Evolutionary conservation across 2,888 invertebrate species (phyloP).

Genomic region (Diarsia mendica): DNA sequence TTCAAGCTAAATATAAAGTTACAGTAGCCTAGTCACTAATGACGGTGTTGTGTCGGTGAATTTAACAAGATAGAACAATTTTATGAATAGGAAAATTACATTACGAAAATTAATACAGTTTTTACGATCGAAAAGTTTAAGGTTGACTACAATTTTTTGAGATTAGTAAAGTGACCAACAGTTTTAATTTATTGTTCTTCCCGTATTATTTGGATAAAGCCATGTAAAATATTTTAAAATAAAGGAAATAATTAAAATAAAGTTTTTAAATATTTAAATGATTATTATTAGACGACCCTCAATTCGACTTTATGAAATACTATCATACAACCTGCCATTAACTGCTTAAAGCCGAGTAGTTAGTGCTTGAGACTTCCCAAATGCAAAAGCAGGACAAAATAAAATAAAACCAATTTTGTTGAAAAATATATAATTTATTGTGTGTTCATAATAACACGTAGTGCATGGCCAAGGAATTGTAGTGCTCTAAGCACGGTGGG

Average conservation of each 20-base stretch:
- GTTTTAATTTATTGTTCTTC: background rate
- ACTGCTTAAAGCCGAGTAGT: background rate
- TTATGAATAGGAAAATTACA: background rate
- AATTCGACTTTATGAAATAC: background rate
- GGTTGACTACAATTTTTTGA: background rate
- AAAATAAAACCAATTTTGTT: background rate
- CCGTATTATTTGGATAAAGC: constrained; percentile 12
- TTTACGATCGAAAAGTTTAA: background rate
- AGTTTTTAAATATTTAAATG: constrained; percentile 1
- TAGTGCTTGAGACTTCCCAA: background rate
- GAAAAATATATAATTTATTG: constrained; percentile 29
- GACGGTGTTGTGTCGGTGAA: constrained; percentile 13
- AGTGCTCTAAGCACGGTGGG: constrained; percentile 73
- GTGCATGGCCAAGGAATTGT: constrained; percentile 73
- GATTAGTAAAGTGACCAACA: background rate
- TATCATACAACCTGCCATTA: background rate
- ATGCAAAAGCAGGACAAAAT: background rate
- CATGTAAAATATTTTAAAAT: constrained; percentile 30
- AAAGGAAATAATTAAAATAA: constrained; percentile 5
- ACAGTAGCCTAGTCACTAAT: constrained; percentile 53
- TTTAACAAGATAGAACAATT: constrained; percentile 22
- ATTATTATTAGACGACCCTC: background rate
- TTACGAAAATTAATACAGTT: background rate
- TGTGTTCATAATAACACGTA: constrained; percentile 63
- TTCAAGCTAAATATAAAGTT: background rate